Base-by-base conservation (phyloP, 2,113 vertebrate genomes). In the zebrafish (Danio rerio) region DNA sequence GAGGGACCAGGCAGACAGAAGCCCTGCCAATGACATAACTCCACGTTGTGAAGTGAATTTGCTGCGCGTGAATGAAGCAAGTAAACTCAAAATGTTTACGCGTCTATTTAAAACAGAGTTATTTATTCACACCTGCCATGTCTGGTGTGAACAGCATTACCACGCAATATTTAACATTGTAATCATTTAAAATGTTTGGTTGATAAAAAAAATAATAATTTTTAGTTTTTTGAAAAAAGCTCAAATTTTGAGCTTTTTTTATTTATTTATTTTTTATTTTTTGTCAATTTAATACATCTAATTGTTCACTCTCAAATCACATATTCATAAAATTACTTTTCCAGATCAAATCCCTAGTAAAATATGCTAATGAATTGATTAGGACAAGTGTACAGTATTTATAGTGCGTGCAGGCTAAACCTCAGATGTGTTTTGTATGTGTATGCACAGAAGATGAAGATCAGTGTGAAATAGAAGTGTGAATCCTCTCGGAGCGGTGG, bases 391-490 rank as follows among this genome's bases (percentile, higher is more conserved):
- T 11, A n/a, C n/a, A n/a, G n/a, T n/a, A 49, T 49, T 69, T 18
- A 43, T 58, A 74, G 2, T 18, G 6, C 9, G 12, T 18, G 10
- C 7, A n/a, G 1, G 16, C 9, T 18, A 69, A 18, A 43, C 31
- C 53, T 74, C 31, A 43, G 5, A 11, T 12, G 5, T 42, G 9
- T 73, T 56, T 12, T 18, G 16, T 68, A 47, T 68, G 16, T 6
- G 5, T 68, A 20, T 20, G 65, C 18, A 42, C 43, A 4, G 43
- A 69, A 69, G 43, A 62, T 13, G 43, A 76, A 20, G 21, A 13
- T 12, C 12, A 9, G 18, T 47, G 73, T 76, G 42, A 76, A 49
- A 47, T 76, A 16, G 71, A 74, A 45, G n/a, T 49, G 7, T 72
- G 69, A 53, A 49, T 69, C n/a, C 66, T 69, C 66, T 20, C 10